Evolutionary conservation across 2,888 invertebrate species (phyloP).

Genomic region (Cepaea hortensis): DNA sequence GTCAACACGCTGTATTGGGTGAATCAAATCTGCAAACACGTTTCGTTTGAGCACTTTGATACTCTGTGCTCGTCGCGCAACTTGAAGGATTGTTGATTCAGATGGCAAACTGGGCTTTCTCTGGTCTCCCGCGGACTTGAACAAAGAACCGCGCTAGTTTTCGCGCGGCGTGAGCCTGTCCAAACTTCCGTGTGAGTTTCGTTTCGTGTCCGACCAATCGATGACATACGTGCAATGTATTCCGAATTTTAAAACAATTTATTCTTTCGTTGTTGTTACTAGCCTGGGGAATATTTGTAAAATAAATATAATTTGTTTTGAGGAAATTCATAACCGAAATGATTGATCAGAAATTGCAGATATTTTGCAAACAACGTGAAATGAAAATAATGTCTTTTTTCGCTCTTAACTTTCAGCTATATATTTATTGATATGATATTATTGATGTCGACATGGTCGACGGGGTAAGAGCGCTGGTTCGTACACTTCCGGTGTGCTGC

Average conservation of each 20-base stretch:
- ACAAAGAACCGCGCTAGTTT: slow-evolving; percentile 25
- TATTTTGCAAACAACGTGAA: slow-evolving; percentile 3
- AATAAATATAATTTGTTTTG: slow-evolving; percentile 20
- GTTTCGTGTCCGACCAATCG: slow-evolving; percentile 11
- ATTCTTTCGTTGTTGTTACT: neutral
- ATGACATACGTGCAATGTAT: neutral
- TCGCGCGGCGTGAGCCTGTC: neutral
- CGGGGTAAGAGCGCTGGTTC: too few species aligned
- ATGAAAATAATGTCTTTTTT: neutral
- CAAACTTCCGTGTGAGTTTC: neutral
- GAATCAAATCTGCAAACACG: slow-evolving; percentile 35
- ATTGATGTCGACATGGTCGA: too few species aligned
- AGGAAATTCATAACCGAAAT: neutral
- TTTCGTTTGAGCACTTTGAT: slow-evolving; percentile 29
- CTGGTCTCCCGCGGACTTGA: neutral
- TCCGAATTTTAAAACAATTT: slow-evolving; percentile 24
- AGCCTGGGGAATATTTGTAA: slow-evolving; percentile 7
- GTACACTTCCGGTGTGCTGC: too few species aligned
- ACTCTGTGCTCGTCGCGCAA: slow-evolving; percentile 15
- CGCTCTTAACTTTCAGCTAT: too few species aligned
- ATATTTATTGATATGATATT: too few species aligned
- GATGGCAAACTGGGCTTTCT: neutral
- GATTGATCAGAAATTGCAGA: neutral
- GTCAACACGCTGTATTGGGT: slow-evolving; percentile 31
- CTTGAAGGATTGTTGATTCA: slow-evolving; percentile 30